These are phyloP conservation scores for Eulimnadia texana DNA, from an alignment of 1,140 invertebrate species.

Conservation along the genomic window DNA sequence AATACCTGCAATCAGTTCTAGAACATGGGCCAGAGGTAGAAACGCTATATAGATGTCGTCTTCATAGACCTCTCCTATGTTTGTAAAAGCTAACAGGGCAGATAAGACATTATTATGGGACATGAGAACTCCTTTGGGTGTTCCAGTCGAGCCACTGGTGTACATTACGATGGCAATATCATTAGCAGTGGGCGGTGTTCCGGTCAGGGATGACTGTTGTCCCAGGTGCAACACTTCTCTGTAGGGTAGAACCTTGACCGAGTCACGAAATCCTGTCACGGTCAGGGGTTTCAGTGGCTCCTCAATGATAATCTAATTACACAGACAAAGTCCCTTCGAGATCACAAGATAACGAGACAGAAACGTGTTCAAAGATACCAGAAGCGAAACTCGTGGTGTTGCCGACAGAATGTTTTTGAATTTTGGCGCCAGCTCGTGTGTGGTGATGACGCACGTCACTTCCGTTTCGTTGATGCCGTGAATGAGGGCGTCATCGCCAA, in stretches of 20 bases:
- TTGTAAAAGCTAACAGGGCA: conserved; percentile 73
- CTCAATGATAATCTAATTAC: conserved; percentile 13
- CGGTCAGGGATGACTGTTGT: conserved; percentile 24
- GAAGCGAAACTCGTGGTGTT: conserved; percentile 42
- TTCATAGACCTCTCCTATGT: conserved; percentile 31
- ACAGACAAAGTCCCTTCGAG: no score
- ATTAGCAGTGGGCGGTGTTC: conserved; percentile 41
- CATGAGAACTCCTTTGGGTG: conserved; percentile 37
- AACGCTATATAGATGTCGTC: conserved; percentile 85
- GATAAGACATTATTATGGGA: conserved; percentile 82
- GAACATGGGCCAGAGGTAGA: conserved; percentile 91
- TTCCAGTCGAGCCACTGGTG: conserved; percentile 84
- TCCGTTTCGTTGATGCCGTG: conserved; percentile 95
- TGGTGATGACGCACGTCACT: conserved; percentile 75
- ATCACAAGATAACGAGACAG: no score
- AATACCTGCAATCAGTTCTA: conserved; percentile 63
- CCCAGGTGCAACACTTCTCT: conserved; percentile 46
- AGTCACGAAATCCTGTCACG: conserved; percentile 15
- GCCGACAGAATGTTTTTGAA: conserved; percentile 58
- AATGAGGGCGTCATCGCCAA: conserved; percentile 88
- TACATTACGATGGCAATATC: conserved; percentile 93
- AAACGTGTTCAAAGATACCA: no score
- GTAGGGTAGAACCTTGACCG: conserved; percentile 2
- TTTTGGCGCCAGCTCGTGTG: conserved; percentile 74
- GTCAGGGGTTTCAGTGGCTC: conserved; percentile 20